Evolutionary conservation across 2,797 vertebrate genomes (phyloP), one percentile per base, ranked within the genome.

Genomic region (Coluber constrictor): DNA sequence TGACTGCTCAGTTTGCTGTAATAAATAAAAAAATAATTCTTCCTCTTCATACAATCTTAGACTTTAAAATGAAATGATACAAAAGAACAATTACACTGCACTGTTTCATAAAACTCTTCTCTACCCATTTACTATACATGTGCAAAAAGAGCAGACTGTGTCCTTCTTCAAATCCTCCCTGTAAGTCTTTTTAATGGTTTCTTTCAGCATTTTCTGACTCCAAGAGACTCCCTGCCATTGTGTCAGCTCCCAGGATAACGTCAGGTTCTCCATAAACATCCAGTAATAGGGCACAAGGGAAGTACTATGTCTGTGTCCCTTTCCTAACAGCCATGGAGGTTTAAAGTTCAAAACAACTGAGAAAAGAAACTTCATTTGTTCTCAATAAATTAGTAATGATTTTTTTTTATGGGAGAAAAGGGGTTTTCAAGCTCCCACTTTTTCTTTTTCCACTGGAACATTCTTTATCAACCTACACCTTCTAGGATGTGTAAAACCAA

Each of bases 271-370:
- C 97, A 98, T 97, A 98, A 98, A 98, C 97, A 98, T 97, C 95
- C 97, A 97, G 97, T 98, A 98, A 98, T 98, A 98, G 98, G 98
- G 97, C 98, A 98, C 98, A 96, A 96, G 98, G 97, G 98, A 98
- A 97, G 97, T 92, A 95, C 97, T 97, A 97, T 97, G 97, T 97
- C 96, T 95, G 92, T 97, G 97, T 97, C 97, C 97, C 97, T 97
- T 94, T 97, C 97, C 97, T 97, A 97, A 94, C 29, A 95, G 97
- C 96, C 97, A 97, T 89, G 91, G 93, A 97, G 97, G 97, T 98
- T 97, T 97, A 98, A 97, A 97, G 97, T 98, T 98, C 98, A 98
- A 97, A 98, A 98, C 96, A 98, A 97, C 96, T 60, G 93, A 97
- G 96, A 95, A 96, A 97, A 97, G 97, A 97, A 98, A 98, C 94